phyloP scores from a whole-genome alignment of 1,140 invertebrate genomes.

The Dolichoris vasculosae region DNA sequence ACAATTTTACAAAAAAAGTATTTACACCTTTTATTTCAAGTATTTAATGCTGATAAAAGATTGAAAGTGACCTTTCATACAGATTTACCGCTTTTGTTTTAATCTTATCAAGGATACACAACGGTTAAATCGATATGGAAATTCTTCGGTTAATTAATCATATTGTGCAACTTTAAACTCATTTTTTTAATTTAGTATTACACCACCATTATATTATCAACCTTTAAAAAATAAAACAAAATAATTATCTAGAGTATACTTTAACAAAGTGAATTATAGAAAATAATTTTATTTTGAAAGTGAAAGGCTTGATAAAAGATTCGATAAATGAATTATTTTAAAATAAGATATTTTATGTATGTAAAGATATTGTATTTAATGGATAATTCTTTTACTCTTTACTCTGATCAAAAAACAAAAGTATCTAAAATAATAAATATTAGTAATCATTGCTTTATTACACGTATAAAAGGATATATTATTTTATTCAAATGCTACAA shows the following conservation, averaged over 20 bases:
- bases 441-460: too few species aligned
- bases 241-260: not conserved
- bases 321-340: not conserved
- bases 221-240: not conserved
- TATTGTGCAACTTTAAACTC: not conserved
- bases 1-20: too few species aligned
- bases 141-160: not conserved
- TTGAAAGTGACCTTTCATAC: not conserved
- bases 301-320: not conserved
- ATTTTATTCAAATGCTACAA: too few species aligned
- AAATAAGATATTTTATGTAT: not conserved
- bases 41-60: slow-evolving; percentile 3
- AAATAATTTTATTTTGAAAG: not conserved
- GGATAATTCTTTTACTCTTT: not conserved
- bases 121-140: not conserved
- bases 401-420: too few species aligned
- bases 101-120: slow-evolving; percentile 5
- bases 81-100: slow-evolving; percentile 1
- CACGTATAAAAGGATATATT: too few species aligned
- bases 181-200: not conserved
- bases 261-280: not conserved
- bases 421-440: too few species aligned
- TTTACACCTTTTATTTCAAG: too few species aligned
- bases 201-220: not conserved
- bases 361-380: not conserved